Evolutionary conservation across 92 coral and sea anemone genomes (phyloP), one percentile per base, ranked within the genome.

Genomic region (Phenganax marumi): DNA sequence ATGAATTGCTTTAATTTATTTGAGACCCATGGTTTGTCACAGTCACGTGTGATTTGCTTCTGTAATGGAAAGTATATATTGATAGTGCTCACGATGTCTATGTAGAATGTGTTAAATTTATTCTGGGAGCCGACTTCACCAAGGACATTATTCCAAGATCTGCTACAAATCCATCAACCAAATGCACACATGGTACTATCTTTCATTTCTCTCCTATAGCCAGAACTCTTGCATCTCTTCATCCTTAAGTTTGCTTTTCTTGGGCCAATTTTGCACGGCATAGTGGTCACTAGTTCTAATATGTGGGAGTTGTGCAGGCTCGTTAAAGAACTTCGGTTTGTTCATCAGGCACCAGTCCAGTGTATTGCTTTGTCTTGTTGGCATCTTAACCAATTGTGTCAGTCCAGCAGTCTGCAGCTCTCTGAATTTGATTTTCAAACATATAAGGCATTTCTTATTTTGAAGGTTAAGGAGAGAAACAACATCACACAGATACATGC

Each of bases 21-120:
- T 69, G 88, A 46, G 25, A 85, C 68, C 76, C 76, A 71, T 22
- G 76, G 76, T 71, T 71, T 71, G 47, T 72, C 77, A 14, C 18
- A 72, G 19, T 22, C 50, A 77, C 60, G 70, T 54, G 73, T 84
- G 46, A 69, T 79, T 47, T 64, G 81, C 56, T 63, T 25, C 26
- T 66, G 81, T 63, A 77, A 50, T 17, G 92, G 88, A 18, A 89
- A 68, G 62, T 83, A 83, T 50, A 10, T 56, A 64, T 83, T 62
- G 46, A 85, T 63, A 52, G 91, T 85, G 23, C 81, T 73, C 56
- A 52, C 60, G 52, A 88, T 39, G 52, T 16, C 66, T 17, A 50
- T 39, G 33, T 53, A 26, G 25, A 55, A 76, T n/a, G 39, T 55
- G 43, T 52, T 21, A 56, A 50, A 76, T 55, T 76, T 55, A 23